Evolutionary conservation across 2,797 vertebrate species (phyloP).

Genomic region (Lates japonicus): DNA sequence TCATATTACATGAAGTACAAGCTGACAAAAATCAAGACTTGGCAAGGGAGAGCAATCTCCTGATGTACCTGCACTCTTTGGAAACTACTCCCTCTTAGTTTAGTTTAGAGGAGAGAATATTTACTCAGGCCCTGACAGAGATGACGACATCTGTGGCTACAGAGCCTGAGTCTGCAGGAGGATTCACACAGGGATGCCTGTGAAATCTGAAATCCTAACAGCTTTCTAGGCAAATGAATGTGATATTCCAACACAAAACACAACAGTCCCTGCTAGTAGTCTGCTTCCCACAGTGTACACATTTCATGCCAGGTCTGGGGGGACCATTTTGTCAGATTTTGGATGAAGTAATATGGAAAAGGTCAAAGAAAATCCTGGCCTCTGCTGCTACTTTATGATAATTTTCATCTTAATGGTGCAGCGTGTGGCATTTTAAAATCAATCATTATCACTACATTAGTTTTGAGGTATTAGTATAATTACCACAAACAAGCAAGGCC

Average conservation of each 20-base stretch:
- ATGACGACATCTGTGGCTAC: slow-evolving; percentile 32
- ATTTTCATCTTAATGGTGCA: slow-evolving; percentile 28
- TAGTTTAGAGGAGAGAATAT: slow-evolving; percentile 18
- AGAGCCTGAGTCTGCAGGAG: slow-evolving; percentile 26
- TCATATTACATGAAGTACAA: slow-evolving; percentile 19
- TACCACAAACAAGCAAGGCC: slow-evolving; percentile 37
- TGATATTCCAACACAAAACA: slow-evolving; percentile 12
- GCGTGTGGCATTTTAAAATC: neutral
- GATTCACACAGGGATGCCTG: slow-evolving; percentile 8
- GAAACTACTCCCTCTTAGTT: slow-evolving; percentile 34
- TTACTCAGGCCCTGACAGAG: slow-evolving; percentile 31
- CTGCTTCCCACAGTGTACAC: slow-evolving; percentile 14
- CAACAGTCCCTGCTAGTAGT: slow-evolving; percentile 22
- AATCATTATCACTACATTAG: slow-evolving; percentile 10
- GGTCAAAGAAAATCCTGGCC: slow-evolving; percentile 4
- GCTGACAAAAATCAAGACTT: slow-evolving; percentile 21
- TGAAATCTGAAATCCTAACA: slow-evolving; percentile 37
- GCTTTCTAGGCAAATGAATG: slow-evolving; percentile 29
- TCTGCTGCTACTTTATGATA: slow-evolving; percentile 15
- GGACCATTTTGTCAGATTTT: slow-evolving; percentile 4
- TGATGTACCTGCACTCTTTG: slow-evolving; percentile 3
- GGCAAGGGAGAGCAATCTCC: slow-evolving; percentile 2
- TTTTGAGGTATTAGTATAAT: slow-evolving; percentile 35
- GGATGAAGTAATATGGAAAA: slow-evolving; percentile 9
- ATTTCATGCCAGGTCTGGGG: slow-evolving; percentile 1